These are phyloP conservation scores for Drosophila pullipes DNA, from an alignment of 2,888 invertebrate genomes.

Conservation along the genomic window DNA sequence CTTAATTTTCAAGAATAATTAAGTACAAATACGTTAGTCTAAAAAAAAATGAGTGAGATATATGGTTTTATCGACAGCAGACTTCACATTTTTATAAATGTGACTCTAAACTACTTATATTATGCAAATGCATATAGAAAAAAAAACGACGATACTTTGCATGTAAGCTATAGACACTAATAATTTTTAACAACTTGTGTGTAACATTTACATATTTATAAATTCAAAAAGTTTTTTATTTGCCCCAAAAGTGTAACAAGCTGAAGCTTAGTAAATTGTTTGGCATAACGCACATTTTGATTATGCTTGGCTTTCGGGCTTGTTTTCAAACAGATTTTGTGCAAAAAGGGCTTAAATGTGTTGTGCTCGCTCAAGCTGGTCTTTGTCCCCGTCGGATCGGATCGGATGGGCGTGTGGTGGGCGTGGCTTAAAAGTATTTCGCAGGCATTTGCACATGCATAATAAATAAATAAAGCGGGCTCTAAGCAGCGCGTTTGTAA, in stretches of 20 bases:
- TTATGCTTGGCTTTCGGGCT: constrained; percentile 24
- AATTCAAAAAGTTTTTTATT: constrained; percentile 5
- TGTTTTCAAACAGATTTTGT: constrained; percentile 27
- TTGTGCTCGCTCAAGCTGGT: constrained; percentile 5
- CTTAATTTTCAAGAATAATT: background rate
- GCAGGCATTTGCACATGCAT: constrained; percentile 73
- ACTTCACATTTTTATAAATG: too few species aligned
- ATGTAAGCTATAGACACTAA: background rate
- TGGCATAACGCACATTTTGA: constrained; percentile 19
- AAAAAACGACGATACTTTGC: background rate
- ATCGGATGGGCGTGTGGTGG: background rate
- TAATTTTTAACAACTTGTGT: background rate
- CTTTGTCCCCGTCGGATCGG: constrained; percentile 24
- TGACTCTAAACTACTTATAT: background rate
- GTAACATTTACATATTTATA: constrained; percentile 5
- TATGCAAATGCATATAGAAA: background rate
- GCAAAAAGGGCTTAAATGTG: constrained; percentile 16
- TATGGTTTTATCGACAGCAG: too few species aligned
- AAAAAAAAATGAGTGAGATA: background rate
- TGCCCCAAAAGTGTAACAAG: background rate
- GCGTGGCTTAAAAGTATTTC: constrained; percentile 53
- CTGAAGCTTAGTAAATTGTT: constrained; percentile 15
- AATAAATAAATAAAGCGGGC: constrained; percentile 61
- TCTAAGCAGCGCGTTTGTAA: constrained; percentile 69
- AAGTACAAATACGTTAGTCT: background rate